These are phyloP conservation scores for Falcaria lacertinaria DNA, from an alignment of 2,888 invertebrate genomes.

Conservation along the genomic window DNA sequence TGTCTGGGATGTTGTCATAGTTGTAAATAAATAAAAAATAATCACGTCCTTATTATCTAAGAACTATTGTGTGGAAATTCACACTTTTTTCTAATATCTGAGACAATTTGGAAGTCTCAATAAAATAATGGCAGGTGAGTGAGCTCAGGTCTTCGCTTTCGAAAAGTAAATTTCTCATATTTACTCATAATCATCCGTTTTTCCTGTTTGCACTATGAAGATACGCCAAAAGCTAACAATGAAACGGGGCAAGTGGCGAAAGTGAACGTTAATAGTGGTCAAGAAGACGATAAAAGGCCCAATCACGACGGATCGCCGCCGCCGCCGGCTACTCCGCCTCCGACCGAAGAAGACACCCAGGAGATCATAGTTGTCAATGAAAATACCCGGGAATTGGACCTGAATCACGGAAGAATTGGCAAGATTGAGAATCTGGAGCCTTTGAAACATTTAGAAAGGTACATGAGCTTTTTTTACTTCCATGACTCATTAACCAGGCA, in stretches of 20 bases:
- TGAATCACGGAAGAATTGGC: conserved; percentile 93
- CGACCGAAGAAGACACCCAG: conserved; percentile 63
- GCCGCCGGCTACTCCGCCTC: conserved; percentile 46
- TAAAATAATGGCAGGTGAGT: conserved; percentile 29
- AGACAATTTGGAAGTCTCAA: too few species aligned
- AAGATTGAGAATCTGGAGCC: conserved; percentile 92
- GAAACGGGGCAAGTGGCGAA: conserved; percentile 23
- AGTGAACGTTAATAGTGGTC: conserved; percentile 11
- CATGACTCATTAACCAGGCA: not conserved
- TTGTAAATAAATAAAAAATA: too few species aligned
- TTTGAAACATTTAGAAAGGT: conserved; percentile 85
- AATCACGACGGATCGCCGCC: conserved; percentile 39
- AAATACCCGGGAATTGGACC: conserved; percentile 86
- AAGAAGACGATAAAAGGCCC: conserved; percentile 14
- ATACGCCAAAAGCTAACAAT: conserved; percentile 30
- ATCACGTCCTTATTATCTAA: too few species aligned
- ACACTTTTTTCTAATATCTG: too few species aligned
- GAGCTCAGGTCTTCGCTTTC: too few species aligned
- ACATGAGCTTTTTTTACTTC: too few species aligned
- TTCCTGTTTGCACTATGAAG: conserved; percentile 37
- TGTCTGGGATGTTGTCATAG: too few species aligned
- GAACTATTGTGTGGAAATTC: too few species aligned
- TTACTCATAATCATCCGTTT: not conserved
- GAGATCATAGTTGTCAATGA: conserved; percentile 84
- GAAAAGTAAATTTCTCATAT: too few species aligned